Percentiles rank a stretch among this genome's conserved stretches.
Conservation (phyloP, 2,888 invertebrate genomes). For the Diogma glabrata region DNA sequence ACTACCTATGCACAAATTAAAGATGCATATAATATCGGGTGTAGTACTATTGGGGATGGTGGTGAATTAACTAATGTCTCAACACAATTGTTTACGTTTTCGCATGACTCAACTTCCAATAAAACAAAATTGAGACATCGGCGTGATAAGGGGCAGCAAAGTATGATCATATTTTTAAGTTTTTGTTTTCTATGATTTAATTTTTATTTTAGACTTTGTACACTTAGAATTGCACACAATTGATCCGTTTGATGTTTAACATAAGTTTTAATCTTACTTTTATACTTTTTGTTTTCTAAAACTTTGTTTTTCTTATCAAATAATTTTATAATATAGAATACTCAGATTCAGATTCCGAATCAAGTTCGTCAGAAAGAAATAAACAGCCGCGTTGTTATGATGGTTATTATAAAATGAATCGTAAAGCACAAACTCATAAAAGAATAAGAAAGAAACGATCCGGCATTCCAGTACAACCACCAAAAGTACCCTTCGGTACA, state of each 20-base stretch:
- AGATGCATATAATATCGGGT: conserved; percentile 47
- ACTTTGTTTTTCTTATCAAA: conserved; percentile 15
- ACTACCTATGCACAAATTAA: conserved; percentile 59
- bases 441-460: conserved; percentile 59
- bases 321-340: conserved; percentile 43
- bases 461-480: conserved; percentile 78
- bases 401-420: conserved; percentile 51
- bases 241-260: not conserved
- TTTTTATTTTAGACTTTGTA: conserved; percentile 5
- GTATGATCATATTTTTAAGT: conserved; percentile 33
- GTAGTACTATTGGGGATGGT: conserved; percentile 40
- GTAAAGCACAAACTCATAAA: conserved; percentile 57
- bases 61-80: conserved; percentile 21
- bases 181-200: not conserved
- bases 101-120: conserved; percentile 50
- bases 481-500: conserved; percentile 61
- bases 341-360: conserved; percentile 85
- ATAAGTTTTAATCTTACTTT: conserved; percentile 14
- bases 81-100: conserved; percentile 45
- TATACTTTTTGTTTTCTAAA: conserved; percentile 5
- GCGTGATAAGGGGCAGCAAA: conserved; percentile 51
- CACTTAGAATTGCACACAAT: conserved; percentile 2
- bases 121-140: conserved; percentile 47
- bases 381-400: conserved; percentile 46
- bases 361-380: conserved; percentile 34